A percentile compares a stretch with the other conserved stretches of the same genome.
phyloP scores from a whole-genome alignment of 2,797 vertebrate species.

The Gymnodraco acuticeps region DNA sequence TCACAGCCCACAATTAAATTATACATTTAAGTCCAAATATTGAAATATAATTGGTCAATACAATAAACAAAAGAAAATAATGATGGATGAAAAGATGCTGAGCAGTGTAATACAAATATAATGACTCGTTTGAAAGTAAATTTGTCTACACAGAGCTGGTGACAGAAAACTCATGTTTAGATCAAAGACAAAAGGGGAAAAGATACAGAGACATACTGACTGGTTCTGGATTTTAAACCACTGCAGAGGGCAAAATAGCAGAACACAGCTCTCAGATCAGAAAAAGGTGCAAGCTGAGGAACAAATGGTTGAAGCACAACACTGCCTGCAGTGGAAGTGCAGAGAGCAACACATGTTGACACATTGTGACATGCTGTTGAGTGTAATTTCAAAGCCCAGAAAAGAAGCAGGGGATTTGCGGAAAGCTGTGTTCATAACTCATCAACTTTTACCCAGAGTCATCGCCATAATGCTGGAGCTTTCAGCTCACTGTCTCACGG shows the following conservation, averaged over 20 bases:
- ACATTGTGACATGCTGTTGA: conserved; percentile 13
- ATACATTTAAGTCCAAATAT: not conserved
- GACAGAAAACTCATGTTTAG: not conserved
- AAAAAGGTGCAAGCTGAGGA: not conserved
- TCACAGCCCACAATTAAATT: not conserved
- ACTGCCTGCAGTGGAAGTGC: not conserved
- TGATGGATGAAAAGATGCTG: not conserved
- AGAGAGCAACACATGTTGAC: conserved; percentile 6
- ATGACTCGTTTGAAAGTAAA: not conserved
- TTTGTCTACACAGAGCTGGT: not conserved
- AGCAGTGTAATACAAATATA: not conserved
- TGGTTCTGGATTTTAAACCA: not conserved
- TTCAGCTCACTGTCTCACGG: not conserved
- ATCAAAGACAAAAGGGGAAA: not conserved
- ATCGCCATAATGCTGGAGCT: not conserved
- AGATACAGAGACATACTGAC: not conserved
- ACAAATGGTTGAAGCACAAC: conserved; percentile 2
- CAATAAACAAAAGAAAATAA: not conserved
- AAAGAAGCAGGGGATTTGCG: conserved; percentile 15
- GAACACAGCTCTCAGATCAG: not conserved
- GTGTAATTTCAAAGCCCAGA: conserved; percentile 23
- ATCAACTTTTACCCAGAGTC: conserved; percentile 3
- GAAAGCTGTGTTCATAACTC: conserved; percentile 22
- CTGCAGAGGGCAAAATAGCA: not conserved
- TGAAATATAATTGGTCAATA: not conserved